A percentile compares a stretch with the other conserved stretches of the same genome.
phyloP scores from a whole-genome alignment of 92 coral and sea anemone genomes.

The Micromussa lordhowensis region DNA sequence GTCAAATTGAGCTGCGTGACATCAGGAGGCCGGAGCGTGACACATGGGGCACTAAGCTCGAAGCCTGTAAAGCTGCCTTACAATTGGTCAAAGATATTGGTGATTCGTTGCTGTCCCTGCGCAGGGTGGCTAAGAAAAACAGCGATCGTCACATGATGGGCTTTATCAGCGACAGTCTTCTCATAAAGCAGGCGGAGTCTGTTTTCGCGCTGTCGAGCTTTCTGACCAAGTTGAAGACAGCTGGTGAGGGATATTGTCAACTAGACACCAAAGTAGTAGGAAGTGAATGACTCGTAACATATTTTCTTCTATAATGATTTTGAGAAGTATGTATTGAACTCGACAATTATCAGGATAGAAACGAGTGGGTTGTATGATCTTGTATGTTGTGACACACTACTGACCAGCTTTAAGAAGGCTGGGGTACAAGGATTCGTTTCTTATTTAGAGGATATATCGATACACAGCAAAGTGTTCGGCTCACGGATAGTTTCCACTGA shows the following conservation, averaged over 20 bases:
- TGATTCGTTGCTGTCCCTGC: background rate
- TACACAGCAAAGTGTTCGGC: too few species aligned
- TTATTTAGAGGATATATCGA: too few species aligned
- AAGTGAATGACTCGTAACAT: background rate
- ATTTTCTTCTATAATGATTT: too few species aligned
- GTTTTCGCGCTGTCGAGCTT: background rate
- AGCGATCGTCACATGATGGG: background rate
- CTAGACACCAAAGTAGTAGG: background rate
- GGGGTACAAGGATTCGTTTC: too few species aligned
- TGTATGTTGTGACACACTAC: too few species aligned
- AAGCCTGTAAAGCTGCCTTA: background rate
- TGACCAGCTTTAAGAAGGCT: too few species aligned
- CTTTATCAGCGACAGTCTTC: background rate
- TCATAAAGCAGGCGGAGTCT: background rate
- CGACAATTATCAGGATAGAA: background rate
- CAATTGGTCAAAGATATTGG: background rate
- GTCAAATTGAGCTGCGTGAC: background rate
- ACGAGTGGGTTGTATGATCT: too few species aligned
- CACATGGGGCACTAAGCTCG: background rate
- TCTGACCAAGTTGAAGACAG: background rate
- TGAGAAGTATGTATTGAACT: background rate
- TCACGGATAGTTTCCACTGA: too few species aligned
- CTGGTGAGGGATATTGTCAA: background rate
- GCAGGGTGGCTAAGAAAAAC: background rate
- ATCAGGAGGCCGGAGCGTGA: slow-evolving; percentile 1